Evolutionary conservation across 2,113 vertebrate genomes (phyloP).

Genomic region (Pelodiscus sinensis): DNA sequence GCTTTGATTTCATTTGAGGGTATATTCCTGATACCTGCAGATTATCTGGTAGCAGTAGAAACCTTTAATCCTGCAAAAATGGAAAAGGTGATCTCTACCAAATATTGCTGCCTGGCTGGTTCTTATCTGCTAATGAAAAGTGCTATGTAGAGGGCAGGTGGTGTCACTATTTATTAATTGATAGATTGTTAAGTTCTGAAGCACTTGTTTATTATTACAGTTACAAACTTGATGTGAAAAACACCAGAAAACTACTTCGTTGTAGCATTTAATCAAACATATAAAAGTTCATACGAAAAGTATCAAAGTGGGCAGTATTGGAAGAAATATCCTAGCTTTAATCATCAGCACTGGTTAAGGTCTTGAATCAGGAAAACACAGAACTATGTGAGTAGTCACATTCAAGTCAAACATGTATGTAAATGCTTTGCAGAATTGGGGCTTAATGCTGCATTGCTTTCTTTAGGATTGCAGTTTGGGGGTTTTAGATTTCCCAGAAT

Average conservation of each 20-base stretch:
- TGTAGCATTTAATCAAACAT: not conserved
- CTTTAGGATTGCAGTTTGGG: not conserved
- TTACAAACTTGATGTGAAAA: not conserved
- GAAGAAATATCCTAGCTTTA: accelerated
- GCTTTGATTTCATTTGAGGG: too few relatives aligned
- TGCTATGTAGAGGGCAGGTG: too few relatives aligned
- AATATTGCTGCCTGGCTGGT: too few relatives aligned
- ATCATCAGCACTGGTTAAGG: not conserved
- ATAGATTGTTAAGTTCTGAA: not conserved
- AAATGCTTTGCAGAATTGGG: not conserved
- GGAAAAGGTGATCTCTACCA: too few relatives aligned
- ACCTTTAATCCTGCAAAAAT: too few relatives aligned
- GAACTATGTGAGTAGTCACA: not conserved
- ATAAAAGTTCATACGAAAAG: not conserved
- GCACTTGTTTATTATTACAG: not conserved
- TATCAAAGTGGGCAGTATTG: not conserved
- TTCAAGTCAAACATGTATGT: not conserved
- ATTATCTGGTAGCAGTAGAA: too few relatives aligned
- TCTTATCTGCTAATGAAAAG: too few relatives aligned
- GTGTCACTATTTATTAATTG: too few relatives aligned
- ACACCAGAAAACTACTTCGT: not conserved
- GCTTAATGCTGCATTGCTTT: not conserved
- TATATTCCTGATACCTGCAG: too few relatives aligned
- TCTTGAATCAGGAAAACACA: not conserved
- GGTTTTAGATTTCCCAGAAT: not conserved